These are phyloP conservation scores for Galemys pyrenaicus DNA, from an alignment of 2,113 vertebrate species.

Conservation along the genomic window DNA sequence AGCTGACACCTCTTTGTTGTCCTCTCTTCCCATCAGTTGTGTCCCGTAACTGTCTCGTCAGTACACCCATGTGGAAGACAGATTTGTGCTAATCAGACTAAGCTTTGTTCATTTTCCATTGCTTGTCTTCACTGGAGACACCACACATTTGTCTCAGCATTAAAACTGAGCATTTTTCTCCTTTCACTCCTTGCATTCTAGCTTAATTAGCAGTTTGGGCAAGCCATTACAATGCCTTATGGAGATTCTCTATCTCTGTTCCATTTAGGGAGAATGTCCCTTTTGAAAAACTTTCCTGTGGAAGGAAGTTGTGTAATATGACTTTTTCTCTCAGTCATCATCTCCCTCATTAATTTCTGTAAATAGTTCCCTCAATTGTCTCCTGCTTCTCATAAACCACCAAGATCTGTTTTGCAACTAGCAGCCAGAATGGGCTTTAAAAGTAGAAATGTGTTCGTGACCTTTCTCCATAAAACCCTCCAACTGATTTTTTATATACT, in stretches of 20 bases:
- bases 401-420: background rate
- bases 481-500: background rate
- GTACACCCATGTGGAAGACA: constrained; percentile 48
- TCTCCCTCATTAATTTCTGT: background rate
- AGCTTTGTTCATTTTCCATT: constrained; percentile 75
- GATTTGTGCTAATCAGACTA: constrained; percentile 74
- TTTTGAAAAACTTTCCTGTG: background rate
- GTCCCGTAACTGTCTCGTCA: constrained; percentile 59
- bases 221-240: constrained; percentile 61
- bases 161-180: constrained; percentile 63
- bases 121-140: constrained; percentile 71
- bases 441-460: background rate
- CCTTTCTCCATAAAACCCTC: background rate
- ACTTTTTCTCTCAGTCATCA: background rate
- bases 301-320: background rate
- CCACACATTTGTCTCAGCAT: constrained; percentile 73
- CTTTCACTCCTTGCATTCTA: background rate
- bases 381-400: background rate
- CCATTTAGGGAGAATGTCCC: constrained; percentile 63
- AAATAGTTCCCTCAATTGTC: background rate
- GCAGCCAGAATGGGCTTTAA: background rate
- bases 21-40: constrained; percentile 63
- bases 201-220: constrained; percentile 75
- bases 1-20: constrained; percentile 71
- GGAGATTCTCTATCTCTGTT: constrained; percentile 67